Conservation (phyloP, 2,113 vertebrate genomes). For the Noturus placidus region DNA sequence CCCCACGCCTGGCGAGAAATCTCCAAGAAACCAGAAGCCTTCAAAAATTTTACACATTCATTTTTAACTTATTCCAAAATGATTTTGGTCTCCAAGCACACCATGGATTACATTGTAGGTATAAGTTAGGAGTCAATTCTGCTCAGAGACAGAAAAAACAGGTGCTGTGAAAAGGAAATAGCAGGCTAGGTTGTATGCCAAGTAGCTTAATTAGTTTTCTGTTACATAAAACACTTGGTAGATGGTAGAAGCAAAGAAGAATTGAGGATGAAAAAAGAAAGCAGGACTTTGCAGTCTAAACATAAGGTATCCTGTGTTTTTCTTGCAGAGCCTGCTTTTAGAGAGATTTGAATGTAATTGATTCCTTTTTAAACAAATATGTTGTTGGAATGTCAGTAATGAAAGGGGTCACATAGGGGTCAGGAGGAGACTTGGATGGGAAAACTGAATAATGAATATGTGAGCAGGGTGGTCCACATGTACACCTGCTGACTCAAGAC, state of each 20-base stretch:
- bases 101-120: conserved; percentile 33
- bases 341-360: conserved; percentile 77
- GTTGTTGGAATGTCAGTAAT: conserved; percentile 72
- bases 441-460: conserved; percentile 62
- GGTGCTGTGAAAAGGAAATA: conserved; percentile 56
- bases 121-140: conserved; percentile 7
- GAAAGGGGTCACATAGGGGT: conserved; percentile 71
- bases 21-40: conserved; percentile 14
- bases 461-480: conserved; percentile 20
- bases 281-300: conserved; percentile 51
- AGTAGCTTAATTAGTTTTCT: conserved; percentile 24
- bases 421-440: conserved; percentile 60
- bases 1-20: not conserved
- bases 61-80: conserved; percentile 52
- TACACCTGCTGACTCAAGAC: conserved; percentile 40
- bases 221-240: conserved; percentile 15
- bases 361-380: conserved; percentile 82
- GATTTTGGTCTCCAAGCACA: conserved; percentile 49
- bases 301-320: conserved; percentile 62
- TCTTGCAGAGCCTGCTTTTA: conserved; percentile 67
- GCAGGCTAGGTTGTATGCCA: conserved; percentile 22
- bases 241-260: not conserved
- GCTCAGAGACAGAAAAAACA: conserved; percentile 41
- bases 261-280: not conserved
- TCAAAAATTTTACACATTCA: conserved; percentile 41